A percentile compares a stretch with the other conserved stretches of the same genome.
These are phyloP conservation scores for Fulmarus glacialis DNA, from an alignment of 2,113 vertebrate genomes.

Conservation along the genomic window DNA sequence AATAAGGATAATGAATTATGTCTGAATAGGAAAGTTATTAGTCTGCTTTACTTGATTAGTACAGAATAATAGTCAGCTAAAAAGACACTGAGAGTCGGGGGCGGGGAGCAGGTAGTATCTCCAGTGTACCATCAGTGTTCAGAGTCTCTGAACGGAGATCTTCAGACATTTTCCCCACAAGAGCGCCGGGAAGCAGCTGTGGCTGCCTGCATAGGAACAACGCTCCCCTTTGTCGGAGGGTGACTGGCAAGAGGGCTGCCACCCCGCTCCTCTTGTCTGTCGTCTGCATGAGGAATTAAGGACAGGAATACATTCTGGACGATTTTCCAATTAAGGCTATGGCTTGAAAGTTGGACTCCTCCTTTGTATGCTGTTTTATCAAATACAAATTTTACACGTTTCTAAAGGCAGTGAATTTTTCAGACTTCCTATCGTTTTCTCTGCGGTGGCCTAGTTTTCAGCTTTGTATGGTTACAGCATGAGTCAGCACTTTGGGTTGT, in stretches of 20 bases:
- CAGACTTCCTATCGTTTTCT: fast-evolving
- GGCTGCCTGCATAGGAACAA: background rate
- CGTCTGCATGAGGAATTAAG: fast-evolving
- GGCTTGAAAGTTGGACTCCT: background rate
- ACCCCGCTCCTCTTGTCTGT: background rate
- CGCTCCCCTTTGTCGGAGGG: background rate
- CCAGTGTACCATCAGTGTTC: background rate
- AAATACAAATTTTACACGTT: fast-evolving
- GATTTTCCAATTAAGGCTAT: background rate
- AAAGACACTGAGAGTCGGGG: background rate
- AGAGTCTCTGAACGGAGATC: fast-evolving
- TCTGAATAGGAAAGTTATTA: slow-evolving; percentile 40
- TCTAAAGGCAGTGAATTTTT: background rate
- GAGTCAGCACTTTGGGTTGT: background rate
- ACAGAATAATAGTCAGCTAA: background rate
- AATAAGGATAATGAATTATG: slow-evolving; percentile 65
- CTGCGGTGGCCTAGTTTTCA: background rate
- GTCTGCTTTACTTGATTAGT: slow-evolving; percentile 31
- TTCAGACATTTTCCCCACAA: fast-evolving
- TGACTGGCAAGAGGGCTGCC: background rate
- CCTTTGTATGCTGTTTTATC: background rate
- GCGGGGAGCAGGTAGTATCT: background rate
- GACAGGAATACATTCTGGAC: fast-evolving
- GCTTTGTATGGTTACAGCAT: background rate
- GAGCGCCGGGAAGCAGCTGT: background rate